These are phyloP conservation scores for Odontomyia ornata DNA, from an alignment of 2,888 invertebrate genomes.

Conservation along the genomic window DNA sequence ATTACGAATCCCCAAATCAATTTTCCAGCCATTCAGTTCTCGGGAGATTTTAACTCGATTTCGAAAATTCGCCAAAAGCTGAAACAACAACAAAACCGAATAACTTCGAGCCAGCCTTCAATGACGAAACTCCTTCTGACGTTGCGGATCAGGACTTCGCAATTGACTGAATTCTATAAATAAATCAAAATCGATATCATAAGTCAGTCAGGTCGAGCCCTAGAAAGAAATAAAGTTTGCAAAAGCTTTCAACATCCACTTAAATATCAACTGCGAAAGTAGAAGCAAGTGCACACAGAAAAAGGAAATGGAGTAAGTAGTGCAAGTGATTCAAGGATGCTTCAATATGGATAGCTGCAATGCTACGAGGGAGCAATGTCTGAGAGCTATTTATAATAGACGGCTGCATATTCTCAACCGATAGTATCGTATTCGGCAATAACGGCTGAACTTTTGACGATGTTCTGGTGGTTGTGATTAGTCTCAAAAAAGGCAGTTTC, in stretches of 20 bases:
- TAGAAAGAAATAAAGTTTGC: slow-evolving; percentile 2
- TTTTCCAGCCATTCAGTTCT: no score
- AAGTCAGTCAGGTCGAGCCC: background rate
- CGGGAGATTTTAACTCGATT: background rate
- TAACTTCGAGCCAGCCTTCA: no score
- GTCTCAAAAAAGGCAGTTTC: no score
- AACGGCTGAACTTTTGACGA: no score
- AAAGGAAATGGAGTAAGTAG: background rate
- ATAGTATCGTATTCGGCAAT: no score
- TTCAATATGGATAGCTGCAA: background rate
- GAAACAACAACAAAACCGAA: background rate
- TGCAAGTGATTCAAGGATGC: background rate
- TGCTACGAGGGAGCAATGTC: no score
- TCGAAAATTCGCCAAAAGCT: background rate
- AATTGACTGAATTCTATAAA: slow-evolving; percentile 4
- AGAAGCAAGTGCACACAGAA: background rate
- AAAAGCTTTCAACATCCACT: background rate
- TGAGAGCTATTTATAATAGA: no score
- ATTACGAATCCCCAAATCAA: no score
- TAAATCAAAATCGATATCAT: background rate
- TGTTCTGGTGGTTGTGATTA: no score
- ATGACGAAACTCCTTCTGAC: no score
- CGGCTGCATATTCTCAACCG: no score
- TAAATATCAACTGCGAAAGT: background rate
- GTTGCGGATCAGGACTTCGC: background rate